Base-by-base conservation (phyloP, 2,888 invertebrate species). In the Mythimna ferrago region DNA sequence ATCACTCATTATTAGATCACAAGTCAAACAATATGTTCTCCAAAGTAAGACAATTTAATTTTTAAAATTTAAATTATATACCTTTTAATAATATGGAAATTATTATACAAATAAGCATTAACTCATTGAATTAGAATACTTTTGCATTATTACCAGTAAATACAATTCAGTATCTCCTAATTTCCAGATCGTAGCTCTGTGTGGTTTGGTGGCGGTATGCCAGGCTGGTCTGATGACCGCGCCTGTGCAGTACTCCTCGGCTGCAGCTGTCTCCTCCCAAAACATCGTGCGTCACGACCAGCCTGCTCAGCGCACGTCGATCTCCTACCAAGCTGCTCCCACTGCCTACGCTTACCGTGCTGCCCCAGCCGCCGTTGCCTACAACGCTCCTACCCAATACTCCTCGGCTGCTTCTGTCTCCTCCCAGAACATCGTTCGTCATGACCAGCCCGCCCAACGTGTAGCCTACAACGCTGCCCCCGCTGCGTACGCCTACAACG, bases 221-320 rank as follows among this genome's bases (percentile, higher is more conserved):
- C 89, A 86, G 83, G 91, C 81, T 67, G 92, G 88, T 83, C 86
- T 89, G 11, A 71, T 92, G 77, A 78, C 91, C 7, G 94, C 81
- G 77, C 73, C 96, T 66, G 90, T 74, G 48, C 93, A 94, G 81
- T 91, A 93, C 86, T 91, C 90, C 11, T 81, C 90, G 5, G 92
- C 92, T 16, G 86, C 88, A 4, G 92, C 92, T 14, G 91, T 93
- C 19, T 93, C 93, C 56, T 93, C 92, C 3, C 93, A 93, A 80
- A 93, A 88, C 86, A 91, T 93, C 80, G 89, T 93, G 53, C 91
- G 93, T 72, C 92, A 90, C 81, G 93, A 92, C 89, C 91, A 88
- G 90, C 91, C 82, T 71, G 68, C 82, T 71, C 67, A 73, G 21
- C 68, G 79, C 62, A 41, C 32, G 4, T 6, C 73, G 1, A 14